Evolutionary conservation across 2,113 vertebrate genomes (phyloP), one percentile per base, ranked within the genome.

Genomic region (Carollia perspicillata): DNA sequence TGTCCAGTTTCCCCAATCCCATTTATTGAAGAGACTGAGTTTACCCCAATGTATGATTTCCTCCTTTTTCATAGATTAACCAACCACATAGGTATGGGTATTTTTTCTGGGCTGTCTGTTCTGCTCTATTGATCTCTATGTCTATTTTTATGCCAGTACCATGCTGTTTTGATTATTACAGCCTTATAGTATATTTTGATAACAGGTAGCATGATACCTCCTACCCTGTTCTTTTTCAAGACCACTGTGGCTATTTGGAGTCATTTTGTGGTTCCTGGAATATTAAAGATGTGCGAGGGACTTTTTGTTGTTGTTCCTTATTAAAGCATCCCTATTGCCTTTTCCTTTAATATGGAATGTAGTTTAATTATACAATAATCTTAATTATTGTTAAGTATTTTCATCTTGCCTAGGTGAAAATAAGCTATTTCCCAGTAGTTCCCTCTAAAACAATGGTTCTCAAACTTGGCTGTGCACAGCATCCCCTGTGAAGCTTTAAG

Each of bases 401-500:
- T 84, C 35, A 84, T 40, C 79, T 37, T 63, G 20, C 33, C 44
- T 40, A 26, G 11, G 20, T 84, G 47, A 89, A 89, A 86, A 47
- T 33, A 85, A 93, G 60, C 37, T 13, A 37, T 79, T 89, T 66
- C 49, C 22, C 72, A 40, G 8, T 47, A 92, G 42, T 18, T 92
- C 65, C 65, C 44, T 95, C 86, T 89, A 90, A 60, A 90, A 89
- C 10, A 49, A 6, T 66, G 12, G 10, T 44, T 91, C 47, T 89
- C 4, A 44, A 44, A 35, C 16, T 74, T 74, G 28, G 40, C 30
- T 65, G 2, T 35, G 79, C 8, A 69, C 1, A n/a, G 75, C 71
- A 66, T 95, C 90, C 92, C 79, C 49, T n/a, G 44, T n/a, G 30
- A 92, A 87, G 69, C 40, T 94, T 86, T 53, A 79, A 23, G n/a